phyloP scores from a whole-genome alignment of 2,797 vertebrate species.

The Otolemur crassicaudatus region DNA sequence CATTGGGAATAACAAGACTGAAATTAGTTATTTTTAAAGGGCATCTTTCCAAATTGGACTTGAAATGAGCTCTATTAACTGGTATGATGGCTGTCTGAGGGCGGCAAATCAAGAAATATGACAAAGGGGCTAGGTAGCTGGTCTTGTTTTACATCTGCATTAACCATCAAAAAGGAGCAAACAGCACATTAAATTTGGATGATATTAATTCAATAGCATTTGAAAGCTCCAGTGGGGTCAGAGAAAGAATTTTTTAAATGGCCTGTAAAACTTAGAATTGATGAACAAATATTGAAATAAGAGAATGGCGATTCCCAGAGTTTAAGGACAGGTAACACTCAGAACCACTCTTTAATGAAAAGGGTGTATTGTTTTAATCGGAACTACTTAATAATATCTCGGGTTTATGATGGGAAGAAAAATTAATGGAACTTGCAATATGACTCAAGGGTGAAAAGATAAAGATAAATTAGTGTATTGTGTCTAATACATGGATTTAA shows the following conservation, averaged over 20 bases:
- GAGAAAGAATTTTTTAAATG: neutral
- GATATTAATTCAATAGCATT: slow-evolving; percentile 71
- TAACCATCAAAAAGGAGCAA: slow-evolving; percentile 60
- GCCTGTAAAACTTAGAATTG: slow-evolving; percentile 53
- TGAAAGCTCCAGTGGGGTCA: slow-evolving; percentile 53
- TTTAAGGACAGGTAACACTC: neutral
- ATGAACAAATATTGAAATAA: slow-evolving; percentile 45
- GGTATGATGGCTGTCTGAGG: slow-evolving; percentile 37
- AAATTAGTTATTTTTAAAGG: slow-evolving; percentile 75
- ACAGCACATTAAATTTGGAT: slow-evolving; percentile 55
- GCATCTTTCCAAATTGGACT: slow-evolving; percentile 51
- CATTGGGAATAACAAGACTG: neutral
- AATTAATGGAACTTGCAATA: slow-evolving; percentile 54
- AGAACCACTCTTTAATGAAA: slow-evolving; percentile 35
- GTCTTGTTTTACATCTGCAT: slow-evolving; percentile 64
- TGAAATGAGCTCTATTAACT: slow-evolving; percentile 41
- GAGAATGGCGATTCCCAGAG: slow-evolving; percentile 56
- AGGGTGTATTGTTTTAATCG: neutral
- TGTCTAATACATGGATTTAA: neutral
- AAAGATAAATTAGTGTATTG: slow-evolving; percentile 40
- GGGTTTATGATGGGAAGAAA: slow-evolving; percentile 58
- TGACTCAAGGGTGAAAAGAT: slow-evolving; percentile 31
- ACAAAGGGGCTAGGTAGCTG: neutral
- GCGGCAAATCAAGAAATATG: slow-evolving; percentile 47
- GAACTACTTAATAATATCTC: slow-evolving; percentile 31